phyloP scores from a whole-genome alignment of 2,888 invertebrate species.

The Spialia ferax region DNA sequence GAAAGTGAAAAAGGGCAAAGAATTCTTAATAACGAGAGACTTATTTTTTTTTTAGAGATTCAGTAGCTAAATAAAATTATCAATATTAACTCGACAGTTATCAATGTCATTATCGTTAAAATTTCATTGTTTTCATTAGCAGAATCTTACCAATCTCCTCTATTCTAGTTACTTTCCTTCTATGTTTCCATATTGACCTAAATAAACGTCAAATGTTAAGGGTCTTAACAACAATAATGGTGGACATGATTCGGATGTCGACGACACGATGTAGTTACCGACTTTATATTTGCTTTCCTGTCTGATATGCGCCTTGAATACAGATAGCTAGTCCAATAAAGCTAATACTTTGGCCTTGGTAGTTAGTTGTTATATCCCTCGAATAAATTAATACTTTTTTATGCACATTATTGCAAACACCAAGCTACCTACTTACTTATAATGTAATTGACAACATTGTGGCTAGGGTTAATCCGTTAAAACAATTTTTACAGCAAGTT shows the following conservation, averaged over 20 bases:
- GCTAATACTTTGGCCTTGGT: conserved; percentile 56
- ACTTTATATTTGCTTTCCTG: conserved; percentile 80
- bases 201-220: conserved; percentile 32
- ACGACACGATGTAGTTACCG: conserved; percentile 73
- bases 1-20: conserved; percentile 9
- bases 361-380: conserved; percentile 59
- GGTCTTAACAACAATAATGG: conserved; percentile 61
- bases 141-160: no score
- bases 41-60: neutral
- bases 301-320: conserved; percentile 66
- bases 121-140: no score
- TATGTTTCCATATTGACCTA: conserved; percentile 35
- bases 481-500: neutral
- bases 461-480: neutral
- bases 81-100: no score
- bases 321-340: conserved; percentile 50
- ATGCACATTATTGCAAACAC: neutral
- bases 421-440: neutral
- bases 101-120: no score
- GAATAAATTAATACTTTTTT: neutral
- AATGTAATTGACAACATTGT: no score
- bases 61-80: neutral
- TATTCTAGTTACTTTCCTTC: no score
- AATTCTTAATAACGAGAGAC: conserved; percentile 1
- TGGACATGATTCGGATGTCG: conserved; percentile 73